Evolutionary conservation across 2,113 vertebrate species (phyloP).

Genomic region (Pica pica): DNA sequence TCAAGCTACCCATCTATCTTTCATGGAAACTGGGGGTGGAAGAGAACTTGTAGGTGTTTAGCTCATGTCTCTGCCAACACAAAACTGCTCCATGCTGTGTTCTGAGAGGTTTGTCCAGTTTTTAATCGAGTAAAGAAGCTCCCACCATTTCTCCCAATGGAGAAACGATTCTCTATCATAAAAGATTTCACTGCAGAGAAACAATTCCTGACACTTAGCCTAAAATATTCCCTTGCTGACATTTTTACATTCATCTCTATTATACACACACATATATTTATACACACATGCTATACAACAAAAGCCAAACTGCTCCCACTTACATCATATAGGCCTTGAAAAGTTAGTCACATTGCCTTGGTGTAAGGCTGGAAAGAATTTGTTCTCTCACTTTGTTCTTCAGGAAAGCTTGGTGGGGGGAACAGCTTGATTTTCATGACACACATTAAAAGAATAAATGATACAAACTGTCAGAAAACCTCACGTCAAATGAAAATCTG

Average conservation of each 20-base stretch:
- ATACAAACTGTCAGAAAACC: neutral
- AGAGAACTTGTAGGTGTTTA: neutral
- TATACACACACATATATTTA: neutral
- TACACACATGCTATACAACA: neutral
- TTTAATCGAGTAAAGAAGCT: neutral
- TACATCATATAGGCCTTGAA: neutral
- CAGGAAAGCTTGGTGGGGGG: neutral
- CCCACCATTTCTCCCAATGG: neutral
- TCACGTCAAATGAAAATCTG: neutral
- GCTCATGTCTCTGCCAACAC: neutral
- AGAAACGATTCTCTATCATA: neutral
- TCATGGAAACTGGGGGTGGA: neutral
- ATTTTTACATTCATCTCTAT: slow-evolving; percentile 9
- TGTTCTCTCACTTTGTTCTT: neutral
- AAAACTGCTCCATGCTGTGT: neutral
- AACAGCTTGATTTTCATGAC: neutral
- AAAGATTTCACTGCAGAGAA: slow-evolving; percentile 25
- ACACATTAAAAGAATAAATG: neutral
- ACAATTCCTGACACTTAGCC: neutral
- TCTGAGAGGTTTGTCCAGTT: neutral
- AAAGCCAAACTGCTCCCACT: slow-evolving; percentile 16
- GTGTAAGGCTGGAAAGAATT: neutral
- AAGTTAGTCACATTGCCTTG: neutral
- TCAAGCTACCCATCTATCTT: neutral
- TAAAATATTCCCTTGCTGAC: slow-evolving; percentile 29